A percentile compares a stretch with the other conserved stretches of the same genome.
Evolutionary conservation across 2,797 vertebrate species (phyloP).

Genomic region (Etheostoma perlongum): DNA sequence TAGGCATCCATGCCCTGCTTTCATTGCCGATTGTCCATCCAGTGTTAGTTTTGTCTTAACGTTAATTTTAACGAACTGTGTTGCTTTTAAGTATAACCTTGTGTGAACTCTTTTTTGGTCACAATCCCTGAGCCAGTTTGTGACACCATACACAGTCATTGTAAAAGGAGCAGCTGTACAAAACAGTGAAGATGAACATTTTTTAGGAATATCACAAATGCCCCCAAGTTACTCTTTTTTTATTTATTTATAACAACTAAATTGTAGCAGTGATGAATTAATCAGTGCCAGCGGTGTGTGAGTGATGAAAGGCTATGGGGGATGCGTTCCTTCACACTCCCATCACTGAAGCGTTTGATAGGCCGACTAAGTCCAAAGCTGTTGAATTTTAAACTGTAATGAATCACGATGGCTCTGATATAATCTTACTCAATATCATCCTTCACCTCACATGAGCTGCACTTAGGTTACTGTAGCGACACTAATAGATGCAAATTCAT

Average conservation of each 20-base stretch:
- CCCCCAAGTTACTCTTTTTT: not conserved
- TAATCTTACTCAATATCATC: constrained; percentile 45
- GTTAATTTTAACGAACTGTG: too few relatives aligned
- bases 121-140: too few relatives aligned
- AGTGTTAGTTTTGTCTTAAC: too few relatives aligned
- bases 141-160: not conserved
- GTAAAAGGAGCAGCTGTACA: not conserved
- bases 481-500: constrained; percentile 51
- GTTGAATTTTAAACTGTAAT: constrained; percentile 45
- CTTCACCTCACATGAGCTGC: constrained; percentile 34
- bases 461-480: constrained; percentile 28
- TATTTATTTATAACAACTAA: not conserved
- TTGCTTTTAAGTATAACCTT: too few relatives aligned
- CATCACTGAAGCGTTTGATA: constrained; percentile 29
- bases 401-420: constrained; percentile 35
- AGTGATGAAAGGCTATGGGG: constrained; percentile 5
- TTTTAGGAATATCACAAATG: not conserved
- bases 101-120: too few relatives aligned
- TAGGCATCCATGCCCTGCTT: too few relatives aligned
- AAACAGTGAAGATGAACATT: not conserved
- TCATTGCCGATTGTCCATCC: too few relatives aligned
- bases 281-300: constrained; percentile 7
- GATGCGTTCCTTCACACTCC: constrained; percentile 20
- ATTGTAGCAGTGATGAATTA: constrained; percentile 17
- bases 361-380: constrained; percentile 32